A percentile compares a stretch with the other conserved stretches of the same genome.
phyloP scores from a whole-genome alignment of 2,797 vertebrate species.

The Paratrypauchen microcephalus region DNA sequence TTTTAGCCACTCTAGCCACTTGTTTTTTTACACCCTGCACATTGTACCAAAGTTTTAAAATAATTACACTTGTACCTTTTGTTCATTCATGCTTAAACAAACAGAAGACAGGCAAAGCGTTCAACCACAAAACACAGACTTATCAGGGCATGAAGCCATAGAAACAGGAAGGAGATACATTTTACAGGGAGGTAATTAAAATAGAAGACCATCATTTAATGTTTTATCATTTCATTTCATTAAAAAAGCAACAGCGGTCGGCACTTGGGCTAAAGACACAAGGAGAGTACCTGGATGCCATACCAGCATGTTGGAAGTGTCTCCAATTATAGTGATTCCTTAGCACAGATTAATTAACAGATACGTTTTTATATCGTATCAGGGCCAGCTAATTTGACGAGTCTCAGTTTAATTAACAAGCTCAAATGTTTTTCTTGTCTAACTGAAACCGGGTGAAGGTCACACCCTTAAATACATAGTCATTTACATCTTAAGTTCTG shows the following conservation, averaged over 20 bases:
- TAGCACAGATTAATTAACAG: conserved; percentile 32
- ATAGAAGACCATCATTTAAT: conserved; percentile 37
- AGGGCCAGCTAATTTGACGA: conserved; percentile 1
- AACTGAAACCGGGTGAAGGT: neutral
- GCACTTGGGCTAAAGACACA: conserved; percentile 9
- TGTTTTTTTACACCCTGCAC: neutral
- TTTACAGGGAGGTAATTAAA: conserved; percentile 51
- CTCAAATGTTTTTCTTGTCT: neutral
- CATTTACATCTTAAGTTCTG: neutral
- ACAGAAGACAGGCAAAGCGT: conserved; percentile 32
- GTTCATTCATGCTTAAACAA: conserved; percentile 20
- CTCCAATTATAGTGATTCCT: conserved; percentile 20
- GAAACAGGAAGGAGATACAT: conserved; percentile 40
- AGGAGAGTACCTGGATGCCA: neutral
- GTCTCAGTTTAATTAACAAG: conserved; percentile 15
- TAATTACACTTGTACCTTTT: neutral
- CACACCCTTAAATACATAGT: neutral
- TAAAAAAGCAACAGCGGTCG: conserved; percentile 25
- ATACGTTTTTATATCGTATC: conserved; percentile 10
- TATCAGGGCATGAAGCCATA: conserved; percentile 38
- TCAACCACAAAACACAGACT: conserved; percentile 52
- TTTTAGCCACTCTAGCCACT: neutral
- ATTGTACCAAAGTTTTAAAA: neutral
- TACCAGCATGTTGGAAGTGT: neutral
- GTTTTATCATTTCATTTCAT: conserved; percentile 50